phyloP scores from a whole-genome alignment of 1,140 invertebrate species.

The Bicyclus anynana region DNA sequence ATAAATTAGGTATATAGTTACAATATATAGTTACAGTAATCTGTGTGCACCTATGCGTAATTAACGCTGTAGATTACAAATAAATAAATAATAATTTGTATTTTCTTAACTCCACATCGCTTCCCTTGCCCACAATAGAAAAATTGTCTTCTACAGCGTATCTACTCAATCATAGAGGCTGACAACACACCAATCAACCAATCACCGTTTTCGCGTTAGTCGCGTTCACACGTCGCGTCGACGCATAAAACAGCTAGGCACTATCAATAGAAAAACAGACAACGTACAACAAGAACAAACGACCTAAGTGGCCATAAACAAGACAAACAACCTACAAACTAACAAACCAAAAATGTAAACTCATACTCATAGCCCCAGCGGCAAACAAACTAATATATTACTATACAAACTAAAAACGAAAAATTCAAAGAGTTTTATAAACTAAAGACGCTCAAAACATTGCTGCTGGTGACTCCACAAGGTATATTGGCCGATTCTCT shows the following conservation, averaged over 20 bases:
- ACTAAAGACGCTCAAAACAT: conserved; percentile 35
- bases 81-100: no score
- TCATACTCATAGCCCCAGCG: conserved; percentile 12
- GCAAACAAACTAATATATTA: conserved; percentile 29
- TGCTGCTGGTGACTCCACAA: conserved; percentile 6
- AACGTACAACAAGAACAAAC: conserved; percentile 62
- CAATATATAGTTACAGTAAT: no score
- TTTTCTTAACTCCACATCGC: no score
- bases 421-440: conserved; percentile 30
- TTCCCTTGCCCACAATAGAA: no score
- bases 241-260: conserved; percentile 25
- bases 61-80: no score
- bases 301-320: conserved; percentile 46
- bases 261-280: conserved; percentile 56
- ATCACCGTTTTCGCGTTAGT: neutral
- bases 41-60: no score
- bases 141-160: no score
- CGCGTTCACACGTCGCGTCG: neutral
- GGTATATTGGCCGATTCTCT: conserved; percentile 1
- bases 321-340: conserved; percentile 50
- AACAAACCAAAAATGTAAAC: conserved; percentile 40
- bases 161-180: no score
- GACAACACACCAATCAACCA: no score
- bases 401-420: conserved; percentile 31
- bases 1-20: no score